These are phyloP conservation scores for Catalaphyllia jardinei DNA, from an alignment of 64 coral and sea anemone species.

Conservation along the genomic window DNA sequence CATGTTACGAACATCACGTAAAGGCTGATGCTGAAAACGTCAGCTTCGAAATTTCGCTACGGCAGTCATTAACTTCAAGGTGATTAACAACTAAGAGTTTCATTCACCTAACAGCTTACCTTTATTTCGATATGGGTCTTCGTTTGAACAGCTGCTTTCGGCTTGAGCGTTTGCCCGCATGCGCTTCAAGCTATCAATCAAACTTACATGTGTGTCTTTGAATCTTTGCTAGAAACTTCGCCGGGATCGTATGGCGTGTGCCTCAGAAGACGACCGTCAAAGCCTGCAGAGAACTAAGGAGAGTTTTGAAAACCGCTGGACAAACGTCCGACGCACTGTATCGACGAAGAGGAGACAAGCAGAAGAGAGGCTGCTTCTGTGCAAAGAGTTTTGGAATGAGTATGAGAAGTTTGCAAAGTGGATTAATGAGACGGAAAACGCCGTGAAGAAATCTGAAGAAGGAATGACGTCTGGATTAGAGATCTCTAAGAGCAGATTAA, in stretches of 20 bases:
- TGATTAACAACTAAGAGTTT: too few species aligned
- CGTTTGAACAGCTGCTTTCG: too few species aligned
- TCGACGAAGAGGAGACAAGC: constrained; percentile 65
- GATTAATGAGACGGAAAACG: constrained; percentile 68
- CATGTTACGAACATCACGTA: too few species aligned
- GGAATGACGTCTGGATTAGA: constrained; percentile 54
- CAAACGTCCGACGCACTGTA: constrained; percentile 72
- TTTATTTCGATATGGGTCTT: too few species aligned
- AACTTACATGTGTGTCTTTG: background rate
- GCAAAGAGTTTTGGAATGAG: constrained; percentile 93
- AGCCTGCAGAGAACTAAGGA: constrained; percentile 70
- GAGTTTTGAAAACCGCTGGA: constrained; percentile 97
- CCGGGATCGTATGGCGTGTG: constrained; percentile 75
- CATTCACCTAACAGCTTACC: too few species aligned
- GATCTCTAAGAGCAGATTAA: constrained; percentile 66
- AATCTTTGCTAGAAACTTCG: constrained; percentile 76
- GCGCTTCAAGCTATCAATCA: too few species aligned
- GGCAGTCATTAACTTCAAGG: too few species aligned
- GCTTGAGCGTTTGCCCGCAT: too few species aligned
- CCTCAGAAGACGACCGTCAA: constrained; percentile 67
- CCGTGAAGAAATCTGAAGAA: constrained; percentile 45
- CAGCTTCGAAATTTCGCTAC: too few species aligned
- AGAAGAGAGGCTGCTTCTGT: constrained; percentile 78
- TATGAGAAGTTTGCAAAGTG: constrained; percentile 88
- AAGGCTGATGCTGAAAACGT: too few species aligned